Percentiles rank a stretch among this genome's conserved stretches.
Evolutionary conservation across 2,113 vertebrate species (phyloP).

Genomic region (Spilogale gracilis): DNA sequence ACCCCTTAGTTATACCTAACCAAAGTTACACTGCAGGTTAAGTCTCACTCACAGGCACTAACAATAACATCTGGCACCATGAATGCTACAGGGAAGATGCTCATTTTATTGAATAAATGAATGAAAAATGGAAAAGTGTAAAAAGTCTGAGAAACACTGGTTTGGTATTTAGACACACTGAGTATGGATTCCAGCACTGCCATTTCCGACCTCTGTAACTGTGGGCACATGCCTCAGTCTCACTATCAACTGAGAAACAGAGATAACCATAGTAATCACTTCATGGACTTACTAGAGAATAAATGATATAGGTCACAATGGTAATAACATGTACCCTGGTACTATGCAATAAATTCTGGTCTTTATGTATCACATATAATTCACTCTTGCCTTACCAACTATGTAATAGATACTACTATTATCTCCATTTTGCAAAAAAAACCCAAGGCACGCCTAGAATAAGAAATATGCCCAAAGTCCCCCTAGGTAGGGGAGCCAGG

Average conservation of each 20-base stretch:
- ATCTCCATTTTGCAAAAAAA: background rate
- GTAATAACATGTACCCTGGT: background rate
- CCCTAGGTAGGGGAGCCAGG: background rate
- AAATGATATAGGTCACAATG: background rate
- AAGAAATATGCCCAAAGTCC: background rate
- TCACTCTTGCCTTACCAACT: background rate
- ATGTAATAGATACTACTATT: background rate
- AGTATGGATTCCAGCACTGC: background rate
- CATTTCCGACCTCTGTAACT: background rate
- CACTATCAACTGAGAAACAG: background rate
- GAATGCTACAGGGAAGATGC: background rate
- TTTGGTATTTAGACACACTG: background rate
- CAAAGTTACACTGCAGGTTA: background rate
- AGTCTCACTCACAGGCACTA: constrained; percentile 5
- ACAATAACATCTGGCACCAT: background rate
- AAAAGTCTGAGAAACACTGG: background rate
- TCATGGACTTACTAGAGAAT: background rate
- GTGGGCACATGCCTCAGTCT: background rate
- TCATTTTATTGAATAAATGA: constrained; percentile 1
- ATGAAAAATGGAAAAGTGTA: background rate
- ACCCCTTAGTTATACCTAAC: background rate
- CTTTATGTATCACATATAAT: background rate
- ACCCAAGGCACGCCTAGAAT: background rate
- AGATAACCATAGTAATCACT: background rate
- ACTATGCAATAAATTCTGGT: background rate